Conservation (phyloP, 2,797 vertebrate genomes). For the Sebastes iracundus region DNA sequence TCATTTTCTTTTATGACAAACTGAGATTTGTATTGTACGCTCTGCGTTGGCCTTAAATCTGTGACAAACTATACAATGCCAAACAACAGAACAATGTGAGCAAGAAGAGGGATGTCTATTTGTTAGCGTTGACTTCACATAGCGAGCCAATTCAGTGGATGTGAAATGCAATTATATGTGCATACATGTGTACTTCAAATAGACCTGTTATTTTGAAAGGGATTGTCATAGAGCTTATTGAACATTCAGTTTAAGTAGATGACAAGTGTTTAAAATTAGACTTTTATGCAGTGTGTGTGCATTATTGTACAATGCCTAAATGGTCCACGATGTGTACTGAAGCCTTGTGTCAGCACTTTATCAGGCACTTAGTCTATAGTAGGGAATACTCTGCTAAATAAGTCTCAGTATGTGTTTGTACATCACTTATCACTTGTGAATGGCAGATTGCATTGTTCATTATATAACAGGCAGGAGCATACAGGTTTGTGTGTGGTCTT, state of each 20-base stretch:
- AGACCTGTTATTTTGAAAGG: not conserved
- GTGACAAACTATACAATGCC: not conserved
- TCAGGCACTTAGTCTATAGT: slow-evolving; percentile 10
- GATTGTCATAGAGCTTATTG: not conserved
- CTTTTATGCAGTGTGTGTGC: not conserved
- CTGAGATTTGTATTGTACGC: slow-evolving; percentile 45
- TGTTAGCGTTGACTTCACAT: not conserved
- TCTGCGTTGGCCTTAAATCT: slow-evolving; percentile 13
- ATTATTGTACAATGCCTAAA: slow-evolving; percentile 41
- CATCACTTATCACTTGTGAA: not conserved
- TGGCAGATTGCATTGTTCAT: not conserved
- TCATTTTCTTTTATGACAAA: slow-evolving; percentile 39
- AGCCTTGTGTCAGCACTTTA: slow-evolving; percentile 53
- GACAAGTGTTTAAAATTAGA: not conserved
- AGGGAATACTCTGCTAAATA: not conserved
- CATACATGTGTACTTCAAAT: not conserved
- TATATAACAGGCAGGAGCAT: not conserved
- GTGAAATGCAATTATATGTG: not conserved
- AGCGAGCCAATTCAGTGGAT: not conserved
- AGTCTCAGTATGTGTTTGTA: not conserved
- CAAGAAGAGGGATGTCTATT: slow-evolving; percentile 9
- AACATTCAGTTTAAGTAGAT: slow-evolving; percentile 15
- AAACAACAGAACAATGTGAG: slow-evolving; percentile 29
- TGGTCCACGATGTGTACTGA: slow-evolving; percentile 25
- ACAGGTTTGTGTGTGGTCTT: not conserved